Evolutionary conservation across 2,113 vertebrate species (phyloP), one percentile per base, ranked within the genome.

Genomic region (Aepyceros melampus): DNA sequence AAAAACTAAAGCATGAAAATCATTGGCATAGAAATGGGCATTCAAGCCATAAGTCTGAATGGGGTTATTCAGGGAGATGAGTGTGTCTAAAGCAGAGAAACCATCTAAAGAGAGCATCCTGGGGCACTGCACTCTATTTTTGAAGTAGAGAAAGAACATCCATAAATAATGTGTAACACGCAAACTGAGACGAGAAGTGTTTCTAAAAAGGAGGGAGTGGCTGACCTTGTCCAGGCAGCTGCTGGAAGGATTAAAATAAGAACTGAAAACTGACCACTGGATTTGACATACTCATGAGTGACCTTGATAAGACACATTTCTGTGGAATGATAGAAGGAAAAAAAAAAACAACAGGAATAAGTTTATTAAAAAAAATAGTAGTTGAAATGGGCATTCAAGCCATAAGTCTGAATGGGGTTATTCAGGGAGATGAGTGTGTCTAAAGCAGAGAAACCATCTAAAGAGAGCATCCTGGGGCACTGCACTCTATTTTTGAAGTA

Each of bases 201-300:
- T 95, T 89, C 64, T 92, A 76, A 94, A 95, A 94, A 76, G 76
- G 64, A 85, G 40, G 71, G 86, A 53, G 76, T 93, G 51, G 62
- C 82, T 56, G 74, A 91, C 81, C 64, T 96, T 98, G 94, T 88
- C 91, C 79, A 82, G n/a, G 49, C 29, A 84, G 64, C 64, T 94
- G 62, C 74, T 95, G 45, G n/a, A 27, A 12, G 81, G 49, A 97
- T 93, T 97, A 85, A 93, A 97, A 92, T 93, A 95, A 92, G 27
- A 87, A 67, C 82, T 91, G 45, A 97, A 96, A 95, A 91, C n/a
- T 93, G 64, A 90, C 89, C 89, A 47, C 12, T 78, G 67, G 74
- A 21, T 93, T 91, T 96, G 91, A 88, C 82, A 91, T 84, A 81
- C 81, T 85, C 51, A 29, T 58, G 81, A 55, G 58, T 95, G 82